phyloP scores from a whole-genome alignment of 1,140 invertebrate species.

The Bombus superbus region DNA sequence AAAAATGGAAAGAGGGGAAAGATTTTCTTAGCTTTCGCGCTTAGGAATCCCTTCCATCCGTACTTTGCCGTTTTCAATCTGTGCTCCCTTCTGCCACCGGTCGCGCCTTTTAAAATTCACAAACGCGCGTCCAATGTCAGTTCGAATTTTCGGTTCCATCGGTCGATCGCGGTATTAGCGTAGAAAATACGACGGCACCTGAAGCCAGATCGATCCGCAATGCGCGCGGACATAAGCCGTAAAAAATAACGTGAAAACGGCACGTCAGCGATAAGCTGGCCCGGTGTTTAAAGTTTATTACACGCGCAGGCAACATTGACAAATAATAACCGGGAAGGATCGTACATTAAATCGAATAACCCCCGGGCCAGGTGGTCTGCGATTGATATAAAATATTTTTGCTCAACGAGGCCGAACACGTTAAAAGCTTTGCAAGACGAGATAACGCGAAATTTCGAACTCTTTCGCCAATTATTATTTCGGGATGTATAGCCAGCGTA shows the following conservation, averaged over 20 bases:
- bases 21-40: not conserved
- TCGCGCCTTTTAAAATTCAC: not conserved
- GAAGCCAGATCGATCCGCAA: slow-evolving; percentile 31
- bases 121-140: not conserved
- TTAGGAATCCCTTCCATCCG: not conserved
- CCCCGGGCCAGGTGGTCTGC: not conserved
- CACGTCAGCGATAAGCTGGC: slow-evolving; percentile 27
- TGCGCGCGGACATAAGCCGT: slow-evolving; percentile 12
- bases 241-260: slow-evolving; percentile 36
- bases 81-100: too few species aligned
- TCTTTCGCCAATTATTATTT: slow-evolving; percentile 3
- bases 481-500: too few species aligned
- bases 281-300: slow-evolving; percentile 44
- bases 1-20: not conserved
- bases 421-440: not conserved
- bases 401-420: too few species aligned
- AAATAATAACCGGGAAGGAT: slow-evolving; percentile 32
- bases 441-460: slow-evolving; percentile 4
- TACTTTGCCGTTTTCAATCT: not conserved
- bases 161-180: slow-evolving; percentile 24
- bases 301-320: slow-evolving; percentile 23
- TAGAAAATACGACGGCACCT: slow-evolving; percentile 34
- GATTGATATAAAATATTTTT: slow-evolving; percentile 31
- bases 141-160: slow-evolving; percentile 15
- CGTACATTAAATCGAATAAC: slow-evolving; percentile 18